Evolutionary conservation across 2,797 vertebrate genomes (phyloP).

Genomic region (Coregonus suidteri): DNA sequence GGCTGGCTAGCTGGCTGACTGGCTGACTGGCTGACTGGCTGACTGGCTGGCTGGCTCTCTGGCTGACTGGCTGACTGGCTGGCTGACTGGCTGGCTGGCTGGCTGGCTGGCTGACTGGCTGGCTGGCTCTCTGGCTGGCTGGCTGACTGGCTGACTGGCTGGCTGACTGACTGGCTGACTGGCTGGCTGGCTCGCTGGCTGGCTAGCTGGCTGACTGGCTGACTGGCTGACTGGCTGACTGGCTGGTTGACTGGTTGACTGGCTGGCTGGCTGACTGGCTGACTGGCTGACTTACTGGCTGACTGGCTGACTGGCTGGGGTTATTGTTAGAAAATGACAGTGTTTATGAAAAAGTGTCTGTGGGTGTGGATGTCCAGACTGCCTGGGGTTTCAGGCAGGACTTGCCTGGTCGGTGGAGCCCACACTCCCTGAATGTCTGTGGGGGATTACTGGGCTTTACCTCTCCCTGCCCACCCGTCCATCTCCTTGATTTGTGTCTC

Average conservation of each 20-base stretch:
- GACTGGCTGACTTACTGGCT: background rate
- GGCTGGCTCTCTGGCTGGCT: too few relatives aligned
- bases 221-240: too few relatives aligned
- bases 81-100: background rate
- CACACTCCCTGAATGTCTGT: constrained; percentile 9
- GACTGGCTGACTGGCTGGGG: constrained; percentile 20
- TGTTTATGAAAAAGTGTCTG: background rate
- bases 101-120: too few relatives aligned
- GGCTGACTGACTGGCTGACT: constrained; percentile 9
- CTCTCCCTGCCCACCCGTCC: background rate
- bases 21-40: background rate
- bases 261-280: too few relatives aligned
- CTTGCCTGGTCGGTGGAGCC: background rate
- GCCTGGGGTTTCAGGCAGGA: background rate
- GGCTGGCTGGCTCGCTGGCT: background rate
- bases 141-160: constrained; percentile 13
- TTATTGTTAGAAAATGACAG: constrained; percentile 13
- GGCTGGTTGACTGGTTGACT: too few relatives aligned
- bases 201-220: background rate
- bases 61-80: too few relatives aligned
- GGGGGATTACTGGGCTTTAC: constrained; percentile 4
- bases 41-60: background rate
- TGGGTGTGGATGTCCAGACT: background rate
- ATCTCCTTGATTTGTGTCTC: constrained; percentile 12
- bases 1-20: background rate